Conservation (phyloP, 2,888 invertebrate genomes). For the Aphelenchoides bicaudatus region DNA sequence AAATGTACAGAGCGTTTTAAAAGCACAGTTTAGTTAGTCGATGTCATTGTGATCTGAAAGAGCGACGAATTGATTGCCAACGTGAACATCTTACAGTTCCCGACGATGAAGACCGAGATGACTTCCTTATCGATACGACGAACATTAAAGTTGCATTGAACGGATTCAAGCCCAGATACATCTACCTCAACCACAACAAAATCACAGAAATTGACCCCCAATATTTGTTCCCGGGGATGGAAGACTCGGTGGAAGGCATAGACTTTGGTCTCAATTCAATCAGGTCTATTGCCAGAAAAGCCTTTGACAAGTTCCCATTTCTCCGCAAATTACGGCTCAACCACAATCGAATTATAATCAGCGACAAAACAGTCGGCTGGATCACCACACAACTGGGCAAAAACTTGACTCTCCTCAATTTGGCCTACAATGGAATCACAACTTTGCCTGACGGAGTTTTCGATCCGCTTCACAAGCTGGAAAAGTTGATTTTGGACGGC, state of each 20-base stretch:
- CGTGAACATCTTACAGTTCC: too few relatives aligned
- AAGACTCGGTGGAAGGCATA: slow-evolving; percentile 11
- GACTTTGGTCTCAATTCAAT: slow-evolving; percentile 25
- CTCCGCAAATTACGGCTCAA: slow-evolving; percentile 15
- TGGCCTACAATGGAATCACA: slow-evolving; percentile 25
- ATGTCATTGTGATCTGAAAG: too few relatives aligned
- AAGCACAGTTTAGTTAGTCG: too few relatives aligned
- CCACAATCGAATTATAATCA: slow-evolving; percentile 18
- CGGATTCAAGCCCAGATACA: slow-evolving; percentile 19
- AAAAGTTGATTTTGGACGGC: slow-evolving; percentile 39
- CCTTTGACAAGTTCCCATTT: slow-evolving; percentile 25
- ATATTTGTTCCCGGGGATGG: slow-evolving; percentile 15
- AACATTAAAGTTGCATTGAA: slow-evolving; percentile 6
- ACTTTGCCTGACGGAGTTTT: slow-evolving; percentile 21
- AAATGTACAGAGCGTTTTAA: too few relatives aligned
- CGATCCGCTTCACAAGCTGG: slow-evolving; percentile 26
- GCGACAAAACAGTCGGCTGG: slow-evolving; percentile 26
- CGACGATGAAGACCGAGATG: not conserved
- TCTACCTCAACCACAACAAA: slow-evolving; percentile 9
- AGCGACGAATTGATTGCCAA: too few relatives aligned
- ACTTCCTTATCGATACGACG: not conserved
- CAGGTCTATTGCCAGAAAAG: slow-evolving; percentile 15
- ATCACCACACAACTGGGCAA: slow-evolving; percentile 40
- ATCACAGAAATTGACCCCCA: slow-evolving; percentile 12
- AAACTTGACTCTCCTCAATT: slow-evolving; percentile 30